Evolutionary conservation across 1,140 invertebrate species (phyloP).

Genomic region (Drosophila ohnishii): DNA sequence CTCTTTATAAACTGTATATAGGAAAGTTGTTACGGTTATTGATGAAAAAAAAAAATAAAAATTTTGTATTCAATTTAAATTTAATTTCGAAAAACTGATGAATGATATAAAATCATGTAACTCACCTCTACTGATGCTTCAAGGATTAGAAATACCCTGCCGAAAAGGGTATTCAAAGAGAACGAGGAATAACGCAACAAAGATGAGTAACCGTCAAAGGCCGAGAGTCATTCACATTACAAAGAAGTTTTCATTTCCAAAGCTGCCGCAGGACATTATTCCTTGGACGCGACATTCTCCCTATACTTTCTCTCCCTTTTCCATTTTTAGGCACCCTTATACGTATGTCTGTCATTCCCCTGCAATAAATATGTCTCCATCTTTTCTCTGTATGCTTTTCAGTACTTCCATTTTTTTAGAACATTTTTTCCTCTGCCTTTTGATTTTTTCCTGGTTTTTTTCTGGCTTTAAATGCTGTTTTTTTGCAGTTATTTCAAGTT

Average conservation of each 20-base stretch:
- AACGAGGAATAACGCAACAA: conserved; percentile 5
- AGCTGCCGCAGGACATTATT: conserved; percentile 73
- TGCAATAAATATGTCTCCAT: conserved; percentile 63
- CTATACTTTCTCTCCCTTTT: conserved; percentile 3
- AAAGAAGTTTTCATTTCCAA: conserved; percentile 79
- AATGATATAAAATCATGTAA: neutral
- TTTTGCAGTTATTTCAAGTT: conserved; percentile 44
- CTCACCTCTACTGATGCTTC: neutral
- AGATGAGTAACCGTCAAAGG: conserved; percentile 29
- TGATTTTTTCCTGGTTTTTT: neutral
- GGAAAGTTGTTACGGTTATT: neutral
- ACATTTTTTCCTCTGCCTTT: conserved; percentile 3
- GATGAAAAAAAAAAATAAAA: neutral
- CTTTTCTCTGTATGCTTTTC: conserved; percentile 19
- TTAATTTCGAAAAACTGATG: neutral
- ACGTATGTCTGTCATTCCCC: conserved; percentile 56
- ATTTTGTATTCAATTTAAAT: neutral
- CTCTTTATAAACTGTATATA: neutral
- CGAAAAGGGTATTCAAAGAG: conserved; percentile 6
- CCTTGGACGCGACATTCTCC: conserved; percentile 21
- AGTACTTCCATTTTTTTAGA: neutral
- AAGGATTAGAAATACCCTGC: neutral
- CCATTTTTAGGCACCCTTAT: conserved; percentile 57
- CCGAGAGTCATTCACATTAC: conserved; percentile 62
- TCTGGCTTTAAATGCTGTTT: conserved; percentile 54